phyloP scores from a whole-genome alignment of 1,140 invertebrate genomes.

The Ditylenchus dipsaci region DNA sequence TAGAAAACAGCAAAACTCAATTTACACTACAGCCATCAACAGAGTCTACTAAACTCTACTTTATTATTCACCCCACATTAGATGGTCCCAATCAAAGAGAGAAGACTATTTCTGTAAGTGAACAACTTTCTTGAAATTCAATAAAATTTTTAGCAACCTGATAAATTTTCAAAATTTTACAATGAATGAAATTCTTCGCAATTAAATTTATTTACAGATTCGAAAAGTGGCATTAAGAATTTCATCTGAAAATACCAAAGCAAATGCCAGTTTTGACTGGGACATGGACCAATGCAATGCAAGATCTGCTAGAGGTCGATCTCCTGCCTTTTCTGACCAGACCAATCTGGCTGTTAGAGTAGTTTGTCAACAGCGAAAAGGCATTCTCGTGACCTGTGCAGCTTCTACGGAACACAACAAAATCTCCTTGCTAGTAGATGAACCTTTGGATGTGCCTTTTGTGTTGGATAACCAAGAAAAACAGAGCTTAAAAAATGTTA shows the following conservation, averaged over 20 bases:
- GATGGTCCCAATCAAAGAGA: not conserved
- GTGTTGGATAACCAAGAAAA: slow-evolving; percentile 1
- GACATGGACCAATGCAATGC: not conserved
- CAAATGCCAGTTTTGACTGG: slow-evolving; percentile 9
- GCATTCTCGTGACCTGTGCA: not conserved
- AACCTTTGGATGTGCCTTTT: slow-evolving; percentile 5
- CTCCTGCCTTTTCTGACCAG: not conserved
- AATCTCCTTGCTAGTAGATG: slow-evolving; percentile 3
- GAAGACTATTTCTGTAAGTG: not conserved
- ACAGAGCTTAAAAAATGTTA: not conserved
- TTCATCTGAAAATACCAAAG: not conserved
- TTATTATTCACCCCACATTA: not conserved
- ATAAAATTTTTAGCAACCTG: no score
- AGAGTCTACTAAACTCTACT: not conserved
- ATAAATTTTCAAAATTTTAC: not conserved
- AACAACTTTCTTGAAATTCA: no score
- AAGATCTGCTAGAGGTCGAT: not conserved
- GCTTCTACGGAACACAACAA: not conserved
- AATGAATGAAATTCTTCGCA: not conserved
- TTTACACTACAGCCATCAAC: not conserved
- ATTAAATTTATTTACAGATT: slow-evolving; percentile 2
- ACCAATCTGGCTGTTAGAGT: not conserved
- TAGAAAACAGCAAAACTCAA: not conserved
- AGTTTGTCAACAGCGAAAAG: not conserved
- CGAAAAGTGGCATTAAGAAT: slow-evolving; percentile 4